Percentiles rank a stretch among this genome's conserved stretches.
phyloP scores from a whole-genome alignment of 1,140 invertebrate species.

The Brachionus plicatilis region DNA sequence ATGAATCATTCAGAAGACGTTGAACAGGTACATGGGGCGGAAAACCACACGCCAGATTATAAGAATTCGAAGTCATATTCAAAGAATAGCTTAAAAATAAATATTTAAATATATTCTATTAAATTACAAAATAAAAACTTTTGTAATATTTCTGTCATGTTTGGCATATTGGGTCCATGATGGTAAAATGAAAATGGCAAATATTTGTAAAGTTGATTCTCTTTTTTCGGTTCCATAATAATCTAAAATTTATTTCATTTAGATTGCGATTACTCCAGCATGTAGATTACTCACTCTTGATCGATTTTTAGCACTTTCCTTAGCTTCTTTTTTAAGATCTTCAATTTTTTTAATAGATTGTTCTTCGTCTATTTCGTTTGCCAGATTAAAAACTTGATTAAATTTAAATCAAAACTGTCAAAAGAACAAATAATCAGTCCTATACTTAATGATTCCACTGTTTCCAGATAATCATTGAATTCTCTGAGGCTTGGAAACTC shows the following conservation, averaged over 20 bases:
- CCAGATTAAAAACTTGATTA: conserved; percentile 36
- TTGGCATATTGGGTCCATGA: conserved; percentile 36
- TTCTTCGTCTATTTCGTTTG: conserved; percentile 34
- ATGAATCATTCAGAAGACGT: conserved; percentile 16
- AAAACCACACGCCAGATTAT: conserved; percentile 14
- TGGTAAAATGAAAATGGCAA: conserved; percentile 1
- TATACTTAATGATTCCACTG: conserved; percentile 34
- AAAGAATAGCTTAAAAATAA: neutral
- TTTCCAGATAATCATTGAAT: conserved; percentile 41
- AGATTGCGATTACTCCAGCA: neutral
- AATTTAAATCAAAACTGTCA: neutral
- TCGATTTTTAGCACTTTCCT: conserved; percentile 35
- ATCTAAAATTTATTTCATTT: neutral
- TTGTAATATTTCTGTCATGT: neutral
- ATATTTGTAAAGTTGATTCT: conserved; percentile 1
- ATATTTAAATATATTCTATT: neutral
- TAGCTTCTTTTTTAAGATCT: conserved; percentile 39
- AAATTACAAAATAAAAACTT: neutral
- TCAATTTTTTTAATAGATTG: conserved; percentile 29
- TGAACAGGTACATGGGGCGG: neutral
- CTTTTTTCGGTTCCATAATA: conserved; percentile 4
- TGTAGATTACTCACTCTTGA: neutral
- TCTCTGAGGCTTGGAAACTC: conserved; percentile 25
- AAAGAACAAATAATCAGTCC: neutral
- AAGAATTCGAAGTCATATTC: neutral